Evolutionary conservation across 2,888 invertebrate species (phyloP), one percentile per base, ranked within the genome.

Genomic region (Drosophila hamatofila): DNA sequence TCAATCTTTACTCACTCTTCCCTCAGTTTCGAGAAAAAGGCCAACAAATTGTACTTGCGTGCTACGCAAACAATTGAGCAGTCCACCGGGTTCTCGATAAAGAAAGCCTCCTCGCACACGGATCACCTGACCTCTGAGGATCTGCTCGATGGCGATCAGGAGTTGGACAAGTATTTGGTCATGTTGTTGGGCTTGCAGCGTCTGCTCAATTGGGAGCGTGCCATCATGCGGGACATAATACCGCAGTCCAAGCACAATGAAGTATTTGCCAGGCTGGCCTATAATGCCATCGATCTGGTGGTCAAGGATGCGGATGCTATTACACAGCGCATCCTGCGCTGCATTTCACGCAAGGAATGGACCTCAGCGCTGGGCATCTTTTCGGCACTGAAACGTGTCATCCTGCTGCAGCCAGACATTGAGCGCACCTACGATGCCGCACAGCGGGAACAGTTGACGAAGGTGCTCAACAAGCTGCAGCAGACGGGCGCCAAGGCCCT

Each of bases 301-400:
- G 96, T 97, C 0, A 95, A 95, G 80, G 98, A 98, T 91, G 97
- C 97, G 4, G 98, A 98, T 94, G 95, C 95, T 73, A 96, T 97
- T 67, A 96, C 96, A 0, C 93, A 94, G 4, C 93, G 96, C 80
- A 96, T 96, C 0, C 95, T 96, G 89, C 95, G 96, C 77, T 96
- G 96, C 89, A 96, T 97, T 64, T 94, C 95, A 3, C 94, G 96
- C 56, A 96, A 96, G 80, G 97, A 97, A 88, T 97, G 96, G 93
- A 95, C 95, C 11, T 95, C 96, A 0, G 96, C 97, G 11, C 92
- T 97, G 57, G 96, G 96, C 1, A 95, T 97, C 48, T 97, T 97
- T 91, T 97, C 97, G 0, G 96, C 97, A 48, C 93, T 97, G 23
- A 96, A 96, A 90, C 96, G 97, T 86, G 94, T 97, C 11, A 94